Evolutionary conservation across 2,888 invertebrate species (phyloP).

Genomic region (Archips crataeganus): DNA sequence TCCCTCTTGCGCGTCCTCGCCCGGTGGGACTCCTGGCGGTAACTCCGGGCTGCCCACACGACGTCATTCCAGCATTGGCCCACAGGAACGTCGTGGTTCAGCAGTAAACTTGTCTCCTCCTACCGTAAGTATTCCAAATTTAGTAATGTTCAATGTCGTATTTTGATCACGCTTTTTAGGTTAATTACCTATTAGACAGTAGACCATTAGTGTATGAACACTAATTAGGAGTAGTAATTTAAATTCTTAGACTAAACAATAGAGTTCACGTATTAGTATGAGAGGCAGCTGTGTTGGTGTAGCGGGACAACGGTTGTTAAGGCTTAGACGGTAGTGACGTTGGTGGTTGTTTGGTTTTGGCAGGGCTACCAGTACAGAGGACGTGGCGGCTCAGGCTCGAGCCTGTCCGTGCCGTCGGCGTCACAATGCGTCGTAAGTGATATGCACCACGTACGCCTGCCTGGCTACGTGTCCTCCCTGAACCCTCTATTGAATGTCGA

Average conservation of each 20-base stretch:
- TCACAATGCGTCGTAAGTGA: slow-evolving; percentile 89
- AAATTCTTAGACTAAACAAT: slow-evolving; percentile 14
- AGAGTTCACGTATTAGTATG: slow-evolving; percentile 17
- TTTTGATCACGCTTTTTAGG: slow-evolving; percentile 17
- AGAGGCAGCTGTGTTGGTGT: slow-evolving; percentile 17
- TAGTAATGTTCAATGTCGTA: slow-evolving; percentile 26
- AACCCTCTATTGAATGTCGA: slow-evolving; percentile 72
- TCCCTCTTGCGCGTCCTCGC: slow-evolving; percentile 95
- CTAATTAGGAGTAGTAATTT: slow-evolving; percentile 21
- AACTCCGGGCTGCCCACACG: slow-evolving; percentile 93
- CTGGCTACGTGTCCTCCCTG: slow-evolving; percentile 66
- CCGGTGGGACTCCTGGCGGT: slow-evolving; percentile 89
- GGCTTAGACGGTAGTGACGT: slow-evolving; percentile 62
- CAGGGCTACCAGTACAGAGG: slow-evolving; percentile 88
- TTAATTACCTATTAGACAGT: slow-evolving; percentile 26
- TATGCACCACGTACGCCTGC: slow-evolving; percentile 65
- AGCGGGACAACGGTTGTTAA: slow-evolving; percentile 45
- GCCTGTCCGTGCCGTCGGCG: slow-evolving; percentile 93
- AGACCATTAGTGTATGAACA: slow-evolving; percentile 24
- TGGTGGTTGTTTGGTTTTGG: slow-evolving; percentile 67
- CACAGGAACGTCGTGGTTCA: slow-evolving; percentile 94
- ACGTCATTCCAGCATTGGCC: slow-evolving; percentile 96
- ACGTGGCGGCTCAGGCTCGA: slow-evolving; percentile 91
- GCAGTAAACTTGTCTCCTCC: slow-evolving; percentile 95
- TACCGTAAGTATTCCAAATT: slow-evolving; percentile 88